A percentile compares a stretch with the other conserved stretches of the same genome.
Evolutionary conservation across 2,888 invertebrate species (phyloP).

Genomic region (Pyrrhia umbra): DNA sequence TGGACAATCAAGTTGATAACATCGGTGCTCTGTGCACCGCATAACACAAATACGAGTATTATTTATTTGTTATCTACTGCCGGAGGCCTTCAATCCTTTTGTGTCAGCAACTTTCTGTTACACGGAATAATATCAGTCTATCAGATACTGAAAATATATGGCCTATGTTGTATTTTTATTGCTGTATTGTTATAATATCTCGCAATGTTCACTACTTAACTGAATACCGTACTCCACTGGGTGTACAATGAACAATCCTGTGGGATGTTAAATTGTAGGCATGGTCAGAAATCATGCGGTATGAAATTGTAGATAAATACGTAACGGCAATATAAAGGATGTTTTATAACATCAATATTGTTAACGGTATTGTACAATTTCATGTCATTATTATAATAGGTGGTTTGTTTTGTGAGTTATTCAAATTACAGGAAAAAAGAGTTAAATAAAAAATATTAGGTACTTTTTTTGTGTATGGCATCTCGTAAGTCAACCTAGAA

Average conservation of each 20-base stretch:
- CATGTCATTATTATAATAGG: too few relatives aligned
- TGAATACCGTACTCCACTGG: slow-evolving; percentile 3
- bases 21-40: slow-evolving; percentile 39
- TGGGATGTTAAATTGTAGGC: slow-evolving; percentile 5
- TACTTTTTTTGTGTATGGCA: too few relatives aligned
- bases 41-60: slow-evolving; percentile 41
- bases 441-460: too few relatives aligned
- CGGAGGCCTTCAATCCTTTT: slow-evolving; percentile 41
- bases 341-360: too few relatives aligned
- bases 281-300: background rate
- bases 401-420: too few relatives aligned
- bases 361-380: background rate
- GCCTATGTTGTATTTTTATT: slow-evolving; percentile 29
- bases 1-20: slow-evolving; percentile 43
- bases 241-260: slow-evolving; percentile 2
- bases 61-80: slow-evolving; percentile 42
- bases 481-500: too few relatives aligned
- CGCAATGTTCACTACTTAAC: background rate
- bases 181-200: slow-evolving; percentile 21
- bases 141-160: slow-evolving; percentile 26
- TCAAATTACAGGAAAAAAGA: too few relatives aligned
- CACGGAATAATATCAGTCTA: slow-evolving; percentile 43
- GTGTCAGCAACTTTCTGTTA: slow-evolving; percentile 45
- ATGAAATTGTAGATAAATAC: background rate
- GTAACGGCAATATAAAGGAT: background rate